These are phyloP conservation scores for Eurytoma californica DNA, from an alignment of 2,888 invertebrate genomes.

Conservation along the genomic window DNA sequence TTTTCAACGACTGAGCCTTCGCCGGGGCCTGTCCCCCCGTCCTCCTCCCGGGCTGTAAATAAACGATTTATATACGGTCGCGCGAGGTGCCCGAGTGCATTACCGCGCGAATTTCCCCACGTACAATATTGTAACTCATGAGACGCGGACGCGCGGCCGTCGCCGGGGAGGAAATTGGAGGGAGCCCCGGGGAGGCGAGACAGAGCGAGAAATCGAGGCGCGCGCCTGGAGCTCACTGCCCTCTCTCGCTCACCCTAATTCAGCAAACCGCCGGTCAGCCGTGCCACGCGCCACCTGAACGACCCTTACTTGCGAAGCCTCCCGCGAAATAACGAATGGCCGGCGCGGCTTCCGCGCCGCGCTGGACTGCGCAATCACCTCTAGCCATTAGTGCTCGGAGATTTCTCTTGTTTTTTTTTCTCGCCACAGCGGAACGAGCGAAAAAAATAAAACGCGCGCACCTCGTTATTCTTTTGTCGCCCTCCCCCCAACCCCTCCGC, in stretches of 20 bases:
- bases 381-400: conserved; percentile 41
- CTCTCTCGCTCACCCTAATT: conserved; percentile 64
- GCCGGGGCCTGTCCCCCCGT: not conserved
- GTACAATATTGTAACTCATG: conserved; percentile 35
- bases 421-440: not conserved
- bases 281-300: conserved; percentile 28
- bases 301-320: conserved; percentile 32
- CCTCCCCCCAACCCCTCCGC: not conserved
- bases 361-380: conserved; percentile 38
- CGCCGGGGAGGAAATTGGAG: conserved; percentile 63
- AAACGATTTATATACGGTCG: conserved; percentile 23
- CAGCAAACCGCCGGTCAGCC: conserved; percentile 58
- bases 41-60: conserved; percentile 17
- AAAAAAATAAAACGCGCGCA: not conserved
- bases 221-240: conserved; percentile 39
- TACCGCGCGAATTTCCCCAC: conserved; percentile 11
- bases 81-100: not conserved
- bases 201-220: no score
- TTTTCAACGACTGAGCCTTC: conserved; percentile 8
- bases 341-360: not conserved
- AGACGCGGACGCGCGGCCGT: not conserved
- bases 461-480: not conserved
- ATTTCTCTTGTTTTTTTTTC: conserved; percentile 7
- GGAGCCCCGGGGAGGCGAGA: conserved; percentile 40
- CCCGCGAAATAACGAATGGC: conserved; percentile 32